A percentile compares a stretch with the other conserved stretches of the same genome.
Conservation (phyloP, 2,888 invertebrate genomes). For the Lottia scabra region DNA sequence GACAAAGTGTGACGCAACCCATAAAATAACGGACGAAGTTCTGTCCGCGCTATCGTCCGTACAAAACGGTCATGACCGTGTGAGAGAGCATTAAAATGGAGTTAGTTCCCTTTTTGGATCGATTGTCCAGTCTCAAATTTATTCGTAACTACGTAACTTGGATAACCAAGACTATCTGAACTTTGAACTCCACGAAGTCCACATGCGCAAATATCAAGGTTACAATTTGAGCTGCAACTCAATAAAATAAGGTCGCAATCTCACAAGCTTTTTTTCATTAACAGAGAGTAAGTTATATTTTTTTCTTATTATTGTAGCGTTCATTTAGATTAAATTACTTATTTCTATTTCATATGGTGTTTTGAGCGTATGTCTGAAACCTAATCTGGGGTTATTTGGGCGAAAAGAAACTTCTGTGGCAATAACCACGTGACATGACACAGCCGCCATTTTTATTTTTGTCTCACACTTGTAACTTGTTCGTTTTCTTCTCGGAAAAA, state of each 20-base stretch:
- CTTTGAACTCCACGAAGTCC: no score
- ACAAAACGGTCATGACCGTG: background rate
- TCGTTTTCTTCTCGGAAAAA: conserved; percentile 5
- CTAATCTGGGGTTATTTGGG: conserved; percentile 2
- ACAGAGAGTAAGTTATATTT: conserved; percentile 4
- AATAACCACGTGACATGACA: background rate
- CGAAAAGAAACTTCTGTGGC: conserved; percentile 2
- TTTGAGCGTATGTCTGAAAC: background rate
- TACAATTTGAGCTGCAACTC: conserved; percentile 1
- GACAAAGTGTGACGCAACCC: background rate
- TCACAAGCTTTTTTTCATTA: conserved; percentile 1
- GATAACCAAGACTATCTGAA: background rate
- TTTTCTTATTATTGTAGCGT: conserved; percentile 7
- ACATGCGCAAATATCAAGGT: background rate
- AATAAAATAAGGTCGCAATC: background rate
- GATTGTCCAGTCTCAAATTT: background rate
- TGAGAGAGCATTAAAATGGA: background rate
- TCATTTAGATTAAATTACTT: conserved; percentile 1
- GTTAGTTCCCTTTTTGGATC: background rate
- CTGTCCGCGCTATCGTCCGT: background rate
- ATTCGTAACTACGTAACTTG: background rate
- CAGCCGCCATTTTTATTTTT: conserved; percentile 6
- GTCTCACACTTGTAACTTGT: background rate
- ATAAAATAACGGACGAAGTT: background rate
- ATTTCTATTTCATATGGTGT: background rate